A percentile compares a stretch with the other conserved stretches of the same genome.
Evolutionary conservation across 2,888 invertebrate species (phyloP).

Genomic region (Andrena hattorfiana): DNA sequence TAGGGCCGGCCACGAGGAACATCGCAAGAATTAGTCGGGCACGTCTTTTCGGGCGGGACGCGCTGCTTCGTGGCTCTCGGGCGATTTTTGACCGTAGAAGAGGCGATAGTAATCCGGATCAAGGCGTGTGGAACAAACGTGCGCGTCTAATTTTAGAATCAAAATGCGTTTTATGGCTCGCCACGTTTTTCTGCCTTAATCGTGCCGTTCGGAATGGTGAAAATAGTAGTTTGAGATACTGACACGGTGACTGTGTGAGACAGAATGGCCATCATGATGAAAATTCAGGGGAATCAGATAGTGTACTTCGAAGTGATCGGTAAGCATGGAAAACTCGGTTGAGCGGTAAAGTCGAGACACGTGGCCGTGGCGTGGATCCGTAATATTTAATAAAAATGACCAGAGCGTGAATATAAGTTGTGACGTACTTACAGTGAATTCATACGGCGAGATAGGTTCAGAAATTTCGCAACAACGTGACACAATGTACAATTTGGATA

Average conservation of each 20-base stretch:
- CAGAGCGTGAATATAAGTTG: neutral
- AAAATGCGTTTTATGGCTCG: neutral
- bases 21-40: conserved; percentile 2
- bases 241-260: neutral
- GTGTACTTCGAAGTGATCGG: conserved; percentile 71
- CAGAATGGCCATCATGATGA: conserved; percentile 77
- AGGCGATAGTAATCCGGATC: conserved; percentile 14
- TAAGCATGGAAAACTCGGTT: conserved; percentile 28
- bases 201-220: neutral
- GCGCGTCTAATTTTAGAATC: neutral
- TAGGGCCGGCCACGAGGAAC: neutral
- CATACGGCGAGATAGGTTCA: too few species aligned
- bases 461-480: neutral
- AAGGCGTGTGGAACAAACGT: neutral
- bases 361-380: neutral
- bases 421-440: neutral
- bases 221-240: neutral
- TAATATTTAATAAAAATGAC: neutral
- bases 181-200: neutral
- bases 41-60: neutral
- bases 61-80: neutral
- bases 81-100: neutral
- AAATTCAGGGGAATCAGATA: conserved; percentile 71
- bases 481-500: neutral
- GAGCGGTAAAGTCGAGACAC: neutral